Evolutionary conservation across 2,797 vertebrate species (phyloP).

Genomic region (Pelodytes ibericus): DNA sequence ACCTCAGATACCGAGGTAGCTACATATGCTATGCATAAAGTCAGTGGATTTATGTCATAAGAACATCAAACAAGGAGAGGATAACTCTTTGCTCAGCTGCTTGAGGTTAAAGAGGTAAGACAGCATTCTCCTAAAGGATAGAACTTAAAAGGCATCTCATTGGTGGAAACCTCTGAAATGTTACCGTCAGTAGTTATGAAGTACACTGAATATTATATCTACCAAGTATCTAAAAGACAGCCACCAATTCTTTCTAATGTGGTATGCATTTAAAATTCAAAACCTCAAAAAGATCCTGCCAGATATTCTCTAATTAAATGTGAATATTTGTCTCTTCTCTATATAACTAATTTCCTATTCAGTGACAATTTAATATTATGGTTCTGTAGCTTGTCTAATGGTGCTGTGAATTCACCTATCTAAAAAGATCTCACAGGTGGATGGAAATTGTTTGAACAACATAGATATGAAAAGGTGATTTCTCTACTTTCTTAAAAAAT

Average conservation of each 20-base stretch:
- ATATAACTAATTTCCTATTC: conserved; percentile 14
- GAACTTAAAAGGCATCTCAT: not conserved
- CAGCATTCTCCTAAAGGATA: not conserved
- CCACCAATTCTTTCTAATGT: conserved; percentile 11
- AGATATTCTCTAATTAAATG: conserved; percentile 24
- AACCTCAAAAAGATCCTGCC: conserved; percentile 1
- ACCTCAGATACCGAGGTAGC: no score
- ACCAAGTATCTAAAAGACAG: conserved; percentile 13
- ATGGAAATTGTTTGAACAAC: conserved; percentile 26
- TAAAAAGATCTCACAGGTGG: conserved; percentile 28
- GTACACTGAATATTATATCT: conserved; percentile 18
- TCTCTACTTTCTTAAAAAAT: conserved; percentile 18
- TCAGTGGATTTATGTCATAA: conserved; percentile 11
- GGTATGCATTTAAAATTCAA: conserved; percentile 11
- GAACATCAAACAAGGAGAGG: conserved; percentile 6
- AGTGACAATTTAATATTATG: conserved; percentile 27
- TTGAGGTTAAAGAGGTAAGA: conserved; percentile 23
- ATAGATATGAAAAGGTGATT: conserved; percentile 20
- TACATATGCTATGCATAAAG: not conserved
- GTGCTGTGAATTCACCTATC: conserved; percentile 25
- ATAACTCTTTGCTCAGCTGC: conserved; percentile 2
- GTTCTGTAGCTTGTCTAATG: conserved; percentile 18
- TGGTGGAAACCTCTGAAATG: conserved; percentile 10
- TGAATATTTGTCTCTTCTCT: conserved; percentile 3
- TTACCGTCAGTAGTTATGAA: conserved; percentile 1